phyloP scores from a whole-genome alignment of 2,113 vertebrate species.

The Chunga burmeisteri region DNA sequence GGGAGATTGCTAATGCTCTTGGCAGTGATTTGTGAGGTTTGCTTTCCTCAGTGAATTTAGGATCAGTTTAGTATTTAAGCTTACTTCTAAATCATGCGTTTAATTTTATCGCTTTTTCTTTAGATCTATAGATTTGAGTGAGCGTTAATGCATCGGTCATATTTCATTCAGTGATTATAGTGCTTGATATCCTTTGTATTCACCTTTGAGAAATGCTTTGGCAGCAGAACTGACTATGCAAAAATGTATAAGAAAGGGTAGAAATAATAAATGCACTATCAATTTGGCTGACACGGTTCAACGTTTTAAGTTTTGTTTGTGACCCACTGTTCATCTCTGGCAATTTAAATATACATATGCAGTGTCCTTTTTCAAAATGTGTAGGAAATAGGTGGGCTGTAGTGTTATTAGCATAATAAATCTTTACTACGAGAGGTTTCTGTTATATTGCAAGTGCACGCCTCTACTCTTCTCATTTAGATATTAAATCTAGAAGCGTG shows the following conservation, averaged over 20 bases:
- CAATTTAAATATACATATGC: not conserved
- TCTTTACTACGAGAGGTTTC: not conserved
- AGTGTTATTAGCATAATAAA: not conserved
- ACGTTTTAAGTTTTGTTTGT: conserved; percentile 24
- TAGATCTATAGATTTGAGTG: not conserved
- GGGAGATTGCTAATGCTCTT: not conserved
- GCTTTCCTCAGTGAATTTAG: conserved; percentile 30
- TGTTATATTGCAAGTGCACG: not conserved
- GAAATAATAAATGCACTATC: not conserved
- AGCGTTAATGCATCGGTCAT: not conserved
- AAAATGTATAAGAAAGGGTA: not conserved
- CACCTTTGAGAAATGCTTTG: conserved; percentile 33
- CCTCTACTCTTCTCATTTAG: not conserved
- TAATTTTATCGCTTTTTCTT: conserved; percentile 42
- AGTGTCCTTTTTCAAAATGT: not conserved
- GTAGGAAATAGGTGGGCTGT: not conserved
- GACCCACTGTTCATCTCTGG: not conserved
- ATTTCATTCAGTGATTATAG: conserved; percentile 20
- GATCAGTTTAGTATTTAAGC: conserved; percentile 17
- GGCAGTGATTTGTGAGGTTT: not conserved
- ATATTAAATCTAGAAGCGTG: not conserved
- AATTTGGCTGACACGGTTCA: conserved; percentile 1
- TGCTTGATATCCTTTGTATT: conserved; percentile 9
- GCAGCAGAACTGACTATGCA: conserved; percentile 1
- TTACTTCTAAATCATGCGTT: conserved; percentile 18